Evolutionary conservation across 64 coral and sea anemone genomes (phyloP).

Genomic region (Astreopora myriophthalma): DNA sequence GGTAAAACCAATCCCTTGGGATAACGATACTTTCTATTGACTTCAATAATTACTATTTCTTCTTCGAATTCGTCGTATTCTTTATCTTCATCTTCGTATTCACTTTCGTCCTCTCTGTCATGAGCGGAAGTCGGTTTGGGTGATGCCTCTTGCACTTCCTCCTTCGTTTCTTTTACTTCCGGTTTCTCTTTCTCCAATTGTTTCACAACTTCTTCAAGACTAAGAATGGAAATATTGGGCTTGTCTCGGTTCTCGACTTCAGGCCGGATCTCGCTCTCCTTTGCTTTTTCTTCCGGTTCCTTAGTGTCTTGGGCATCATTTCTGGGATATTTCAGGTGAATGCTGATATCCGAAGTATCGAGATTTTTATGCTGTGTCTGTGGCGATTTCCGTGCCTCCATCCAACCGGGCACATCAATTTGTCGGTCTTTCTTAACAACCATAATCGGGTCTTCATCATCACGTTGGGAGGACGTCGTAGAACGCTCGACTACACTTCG

Average conservation of each 20-base stretch:
- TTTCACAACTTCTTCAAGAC: neutral
- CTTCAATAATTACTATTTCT: constrained; percentile 20
- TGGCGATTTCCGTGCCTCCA: neutral
- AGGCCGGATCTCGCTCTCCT: constrained; percentile 2
- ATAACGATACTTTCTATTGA: neutral
- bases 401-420: constrained; percentile 17
- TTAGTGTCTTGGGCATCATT: neutral
- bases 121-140: neutral
- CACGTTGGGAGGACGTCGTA: neutral
- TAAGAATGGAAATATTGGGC: neutral
- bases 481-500: constrained; percentile 6
- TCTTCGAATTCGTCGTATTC: constrained; percentile 38
- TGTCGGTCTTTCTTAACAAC: constrained; percentile 11
- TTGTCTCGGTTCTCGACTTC: constrained; percentile 17
- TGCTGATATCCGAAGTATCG: neutral
- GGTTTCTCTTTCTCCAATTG: constrained; percentile 6
- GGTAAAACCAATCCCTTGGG: neutral
- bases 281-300: neutral
- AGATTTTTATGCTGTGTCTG: neutral
- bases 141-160: neutral
- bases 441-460: neutral
- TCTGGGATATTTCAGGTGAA: constrained; percentile 17
- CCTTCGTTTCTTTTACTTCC: neutral
- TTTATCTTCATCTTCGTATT: neutral
- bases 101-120: neutral